Percentiles rank a stretch among this genome's conserved stretches.
Evolutionary conservation across 2,888 invertebrate species (phyloP).

Genomic region (Agrotis clavis): DNA sequence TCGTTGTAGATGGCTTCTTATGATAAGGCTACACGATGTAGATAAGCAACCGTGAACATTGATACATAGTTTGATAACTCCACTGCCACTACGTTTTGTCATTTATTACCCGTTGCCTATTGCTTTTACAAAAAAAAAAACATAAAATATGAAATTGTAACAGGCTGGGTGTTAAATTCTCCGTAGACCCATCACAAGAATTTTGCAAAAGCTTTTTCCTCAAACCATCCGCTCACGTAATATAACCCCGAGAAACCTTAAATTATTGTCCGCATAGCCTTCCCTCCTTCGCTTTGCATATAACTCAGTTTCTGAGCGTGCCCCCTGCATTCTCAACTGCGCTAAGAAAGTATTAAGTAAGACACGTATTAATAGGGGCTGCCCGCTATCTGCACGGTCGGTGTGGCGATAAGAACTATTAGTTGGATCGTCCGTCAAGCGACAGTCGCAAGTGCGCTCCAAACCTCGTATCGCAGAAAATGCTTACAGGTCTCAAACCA

Average conservation of each 20-base stretch:
- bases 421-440: not conserved
- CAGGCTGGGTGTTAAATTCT: too few relatives aligned
- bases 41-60: not conserved
- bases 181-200: too few relatives aligned
- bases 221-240: not conserved
- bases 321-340: not conserved
- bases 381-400: not conserved
- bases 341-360: not conserved
- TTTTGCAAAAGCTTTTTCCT: not conserved
- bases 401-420: not conserved
- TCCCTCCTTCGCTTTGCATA: not conserved
- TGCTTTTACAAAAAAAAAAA: not conserved
- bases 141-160: too few relatives aligned
- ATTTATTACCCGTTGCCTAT: too few relatives aligned
- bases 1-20: not conserved
- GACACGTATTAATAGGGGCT: not conserved
- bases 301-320: not conserved
- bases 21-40: not conserved
- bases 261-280: not conserved
- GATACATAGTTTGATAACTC: not conserved
- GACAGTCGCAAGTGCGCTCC: not conserved
- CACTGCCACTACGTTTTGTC: not conserved
- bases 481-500: too few relatives aligned
- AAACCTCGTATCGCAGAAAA: too few relatives aligned
- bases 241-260: not conserved